phyloP scores from a whole-genome alignment of 2,797 vertebrate species.

The Enteromius paludinosus region DNA sequence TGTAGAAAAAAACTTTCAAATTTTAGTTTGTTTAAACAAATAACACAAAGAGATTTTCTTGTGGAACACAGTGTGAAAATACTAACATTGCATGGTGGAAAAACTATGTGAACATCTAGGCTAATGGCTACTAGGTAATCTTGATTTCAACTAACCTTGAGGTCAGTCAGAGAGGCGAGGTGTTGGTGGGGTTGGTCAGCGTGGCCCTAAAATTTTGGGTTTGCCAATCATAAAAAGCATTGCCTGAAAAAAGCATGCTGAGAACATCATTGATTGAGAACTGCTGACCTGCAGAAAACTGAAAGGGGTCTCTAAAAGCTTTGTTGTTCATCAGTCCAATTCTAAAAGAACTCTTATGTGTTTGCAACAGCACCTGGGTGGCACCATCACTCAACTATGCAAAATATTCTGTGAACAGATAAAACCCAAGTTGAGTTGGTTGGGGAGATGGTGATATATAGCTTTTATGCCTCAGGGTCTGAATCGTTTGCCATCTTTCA shows the following conservation, averaged over 20 bases:
- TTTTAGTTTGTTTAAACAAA: not conserved
- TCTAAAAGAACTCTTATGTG: not conserved
- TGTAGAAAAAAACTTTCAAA: too few relatives aligned
- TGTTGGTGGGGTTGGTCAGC: not conserved
- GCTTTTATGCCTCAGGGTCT: not conserved
- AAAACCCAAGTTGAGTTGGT: not conserved
- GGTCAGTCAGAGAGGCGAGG: not conserved
- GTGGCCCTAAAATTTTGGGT: not conserved
- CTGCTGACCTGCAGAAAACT: not conserved
- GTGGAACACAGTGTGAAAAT: not conserved
- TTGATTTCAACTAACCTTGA: not conserved
- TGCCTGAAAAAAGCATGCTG: not conserved
- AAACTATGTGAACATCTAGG: not conserved
- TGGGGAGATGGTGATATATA: too few relatives aligned
- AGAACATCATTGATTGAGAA: not conserved
- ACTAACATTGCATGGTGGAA: not conserved
- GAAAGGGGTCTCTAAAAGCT: constrained; percentile 1
- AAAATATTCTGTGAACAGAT: not conserved
- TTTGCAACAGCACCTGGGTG: not conserved
- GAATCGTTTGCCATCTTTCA: not conserved
- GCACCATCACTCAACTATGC: not conserved
- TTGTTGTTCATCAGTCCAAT: not conserved
- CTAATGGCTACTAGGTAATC: too few relatives aligned
- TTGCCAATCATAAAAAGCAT: not conserved
- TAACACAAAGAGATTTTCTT: not conserved